Conservation (phyloP, 2,888 invertebrate genomes). For the Chymomyza amoena region DNA sequence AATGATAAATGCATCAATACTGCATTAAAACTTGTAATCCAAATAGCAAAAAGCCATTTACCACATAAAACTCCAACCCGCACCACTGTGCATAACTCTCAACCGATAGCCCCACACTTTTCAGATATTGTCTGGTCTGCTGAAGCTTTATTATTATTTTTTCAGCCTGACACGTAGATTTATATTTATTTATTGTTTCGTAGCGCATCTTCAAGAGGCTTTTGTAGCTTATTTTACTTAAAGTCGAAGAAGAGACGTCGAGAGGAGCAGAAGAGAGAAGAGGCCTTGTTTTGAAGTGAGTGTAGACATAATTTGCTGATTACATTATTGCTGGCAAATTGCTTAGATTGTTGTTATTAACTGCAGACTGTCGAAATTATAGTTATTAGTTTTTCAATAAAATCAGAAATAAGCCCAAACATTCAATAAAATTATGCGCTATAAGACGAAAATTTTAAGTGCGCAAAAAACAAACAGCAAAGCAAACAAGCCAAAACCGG, state of each 20-base stretch:
- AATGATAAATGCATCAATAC: background rate
- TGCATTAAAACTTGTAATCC: background rate
- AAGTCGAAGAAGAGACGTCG: background rate
- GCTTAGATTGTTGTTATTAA: slow-evolving; percentile 65
- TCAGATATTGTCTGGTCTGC: slow-evolving; percentile 42
- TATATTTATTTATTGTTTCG: slow-evolving; percentile 16
- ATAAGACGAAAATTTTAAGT: slow-evolving; percentile 12
- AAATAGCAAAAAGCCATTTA: background rate
- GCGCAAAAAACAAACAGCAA: slow-evolving; percentile 56
- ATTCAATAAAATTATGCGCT: background rate
- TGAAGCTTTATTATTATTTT: slow-evolving; percentile 62
- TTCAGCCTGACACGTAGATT: slow-evolving; percentile 59
- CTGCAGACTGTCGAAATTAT: slow-evolving; percentile 56
- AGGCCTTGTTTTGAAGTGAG: slow-evolving; percentile 35
- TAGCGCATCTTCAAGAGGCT: slow-evolving; percentile 56
- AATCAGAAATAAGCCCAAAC: slow-evolving; percentile 4
- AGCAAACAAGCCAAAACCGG: slow-evolving; percentile 62
- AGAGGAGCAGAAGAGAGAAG: background rate
- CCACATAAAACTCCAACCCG: background rate
- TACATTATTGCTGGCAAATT: slow-evolving; percentile 69
- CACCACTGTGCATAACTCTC: slow-evolving; percentile 22
- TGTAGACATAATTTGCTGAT: slow-evolving; percentile 69
- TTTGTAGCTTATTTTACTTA: slow-evolving; percentile 31
- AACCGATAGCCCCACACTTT: background rate
- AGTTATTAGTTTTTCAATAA: slow-evolving; percentile 64